These are phyloP conservation scores for Aricia agestis DNA, from an alignment of 1,140 invertebrate genomes.

Conservation along the genomic window DNA sequence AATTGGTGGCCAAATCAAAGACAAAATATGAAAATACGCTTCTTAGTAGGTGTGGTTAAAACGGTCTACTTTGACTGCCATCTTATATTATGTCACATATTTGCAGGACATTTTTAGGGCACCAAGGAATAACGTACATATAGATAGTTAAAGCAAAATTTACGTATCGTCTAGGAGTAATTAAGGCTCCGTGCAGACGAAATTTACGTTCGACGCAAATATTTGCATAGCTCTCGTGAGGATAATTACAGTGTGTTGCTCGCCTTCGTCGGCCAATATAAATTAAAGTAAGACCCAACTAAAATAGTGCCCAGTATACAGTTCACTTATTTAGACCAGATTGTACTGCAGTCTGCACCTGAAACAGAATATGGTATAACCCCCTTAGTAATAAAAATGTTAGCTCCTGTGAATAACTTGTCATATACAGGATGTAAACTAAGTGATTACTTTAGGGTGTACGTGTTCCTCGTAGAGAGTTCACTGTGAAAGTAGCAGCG, in stretches of 20 bases:
- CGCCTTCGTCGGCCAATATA: constrained; percentile 22
- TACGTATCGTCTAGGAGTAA: constrained; percentile 45
- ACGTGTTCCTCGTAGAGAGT: too few relatives aligned
- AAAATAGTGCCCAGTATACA: constrained; percentile 13
- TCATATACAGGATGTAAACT: too few relatives aligned
- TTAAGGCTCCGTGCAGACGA: constrained; percentile 41
- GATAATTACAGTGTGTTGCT: constrained; percentile 33
- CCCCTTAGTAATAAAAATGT: too few relatives aligned
- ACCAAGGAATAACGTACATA: neutral
- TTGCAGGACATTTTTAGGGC: neutral
- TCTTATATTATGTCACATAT: too few relatives aligned
- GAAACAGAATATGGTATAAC: too few relatives aligned
- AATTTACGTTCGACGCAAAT: constrained; percentile 49
- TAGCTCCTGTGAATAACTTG: too few relatives aligned
- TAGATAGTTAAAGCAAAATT: constrained; percentile 33
- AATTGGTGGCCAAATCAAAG: too few relatives aligned
- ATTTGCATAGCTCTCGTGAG: constrained; percentile 34
- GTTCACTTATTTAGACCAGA: neutral
- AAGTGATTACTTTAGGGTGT: too few relatives aligned
- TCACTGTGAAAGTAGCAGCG: too few relatives aligned
- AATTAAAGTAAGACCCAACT: constrained; percentile 21
- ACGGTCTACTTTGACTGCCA: too few relatives aligned
- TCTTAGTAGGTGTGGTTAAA: too few relatives aligned
- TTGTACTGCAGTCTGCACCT: neutral
- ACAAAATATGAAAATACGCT: too few relatives aligned